These are phyloP conservation scores for Lepilemur ruficaudatus DNA, from an alignment of 2,797 vertebrate genomes.

Conservation along the genomic window DNA sequence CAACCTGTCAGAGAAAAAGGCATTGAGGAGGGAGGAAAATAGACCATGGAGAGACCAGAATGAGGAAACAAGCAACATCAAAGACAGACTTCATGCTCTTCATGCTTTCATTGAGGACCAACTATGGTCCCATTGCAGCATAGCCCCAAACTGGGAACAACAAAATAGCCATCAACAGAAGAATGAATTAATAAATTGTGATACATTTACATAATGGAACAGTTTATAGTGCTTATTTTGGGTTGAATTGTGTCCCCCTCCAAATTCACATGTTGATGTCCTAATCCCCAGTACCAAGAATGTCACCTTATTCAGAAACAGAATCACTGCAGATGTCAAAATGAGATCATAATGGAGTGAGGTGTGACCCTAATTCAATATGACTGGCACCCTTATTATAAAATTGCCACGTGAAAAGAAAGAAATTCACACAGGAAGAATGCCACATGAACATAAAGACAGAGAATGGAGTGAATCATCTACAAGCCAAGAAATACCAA, in stretches of 20 bases:
- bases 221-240: background rate
- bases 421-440: background rate
- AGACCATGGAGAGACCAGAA: background rate
- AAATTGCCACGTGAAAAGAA: background rate
- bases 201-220: background rate
- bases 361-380: background rate
- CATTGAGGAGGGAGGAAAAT: background rate
- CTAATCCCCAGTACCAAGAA: background rate
- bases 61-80: background rate
- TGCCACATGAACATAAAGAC: background rate
- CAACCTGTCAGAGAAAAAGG: background rate
- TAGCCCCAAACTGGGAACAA: background rate
- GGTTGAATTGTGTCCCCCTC: background rate
- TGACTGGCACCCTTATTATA: background rate
- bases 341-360: background rate
- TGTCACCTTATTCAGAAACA: background rate
- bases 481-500: background rate
- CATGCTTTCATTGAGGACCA: background rate
- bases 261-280: background rate
- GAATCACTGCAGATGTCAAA: background rate
- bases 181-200: background rate
- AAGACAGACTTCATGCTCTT: background rate
- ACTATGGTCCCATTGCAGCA: background rate
- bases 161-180: background rate
- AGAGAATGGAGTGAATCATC: background rate